These are phyloP conservation scores for Dreissena rostriformis DNA, from an alignment of 1,140 invertebrate species.

Conservation along the genomic window DNA sequence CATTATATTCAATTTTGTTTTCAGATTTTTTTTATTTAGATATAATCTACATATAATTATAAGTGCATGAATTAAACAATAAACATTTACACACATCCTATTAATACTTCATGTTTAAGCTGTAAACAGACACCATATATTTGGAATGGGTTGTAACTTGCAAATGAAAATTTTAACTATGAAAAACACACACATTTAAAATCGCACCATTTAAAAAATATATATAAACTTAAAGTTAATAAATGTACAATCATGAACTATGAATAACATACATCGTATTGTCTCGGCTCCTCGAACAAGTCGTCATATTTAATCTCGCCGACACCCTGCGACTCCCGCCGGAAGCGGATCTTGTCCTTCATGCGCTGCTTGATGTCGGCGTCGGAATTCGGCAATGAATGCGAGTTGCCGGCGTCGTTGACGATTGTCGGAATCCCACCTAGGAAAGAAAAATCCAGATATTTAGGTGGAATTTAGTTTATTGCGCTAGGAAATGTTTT, in stretches of 20 bases:
- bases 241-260: neutral
- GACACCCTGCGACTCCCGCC: slow-evolving; percentile 22
- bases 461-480: too few species aligned
- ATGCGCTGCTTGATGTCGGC: slow-evolving; percentile 1
- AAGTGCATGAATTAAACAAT: neutral
- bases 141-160: neutral
- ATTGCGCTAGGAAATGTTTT: too few species aligned
- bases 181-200: too few species aligned
- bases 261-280: slow-evolving; percentile 22
- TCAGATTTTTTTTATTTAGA: too few species aligned
- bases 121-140: neutral
- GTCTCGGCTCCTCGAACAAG: slow-evolving; percentile 5
- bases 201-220: neutral
- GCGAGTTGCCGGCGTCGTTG: too few species aligned
- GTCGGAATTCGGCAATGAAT: neutral
- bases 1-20: too few species aligned
- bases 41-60: too few species aligned
- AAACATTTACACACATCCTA: neutral
- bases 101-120: neutral
- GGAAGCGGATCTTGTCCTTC: slow-evolving; percentile 20
- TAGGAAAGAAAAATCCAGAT: too few species aligned
- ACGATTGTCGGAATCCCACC: too few species aligned
- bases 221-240: neutral
- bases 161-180: too few species aligned
- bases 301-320: neutral